Percentiles rank a stretch among this genome's conserved stretches.
Evolutionary conservation across 1,140 invertebrate genomes (phyloP).

Genomic region (Mercenaria mercenaria): DNA sequence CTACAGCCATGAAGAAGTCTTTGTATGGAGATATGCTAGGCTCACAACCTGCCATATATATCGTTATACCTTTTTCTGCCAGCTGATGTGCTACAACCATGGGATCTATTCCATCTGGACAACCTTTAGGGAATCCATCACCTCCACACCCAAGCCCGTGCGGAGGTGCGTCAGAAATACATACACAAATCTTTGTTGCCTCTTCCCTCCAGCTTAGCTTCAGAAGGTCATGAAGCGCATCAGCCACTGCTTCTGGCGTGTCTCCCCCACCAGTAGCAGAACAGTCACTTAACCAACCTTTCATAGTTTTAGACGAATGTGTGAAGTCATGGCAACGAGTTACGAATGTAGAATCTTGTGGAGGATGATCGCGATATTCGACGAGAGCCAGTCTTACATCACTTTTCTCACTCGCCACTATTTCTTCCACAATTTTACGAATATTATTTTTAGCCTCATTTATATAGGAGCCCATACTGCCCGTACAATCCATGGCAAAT

Average conservation of each 20-base stretch:
- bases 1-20: conserved; percentile 77
- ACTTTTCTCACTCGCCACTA: conserved; percentile 77
- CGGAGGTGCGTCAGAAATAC: conserved; percentile 82
- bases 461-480: conserved; percentile 82
- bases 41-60: conserved; percentile 79
- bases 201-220: conserved; percentile 79
- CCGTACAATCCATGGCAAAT: conserved; percentile 83
- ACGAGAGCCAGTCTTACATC: conserved; percentile 80
- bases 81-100: conserved; percentile 69
- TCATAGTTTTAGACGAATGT: conserved; percentile 74
- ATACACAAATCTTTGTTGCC: conserved; percentile 81
- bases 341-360: conserved; percentile 77
- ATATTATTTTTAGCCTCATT: conserved; percentile 76
- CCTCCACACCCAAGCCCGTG: conserved; percentile 74
- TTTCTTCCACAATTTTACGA: conserved; percentile 78
- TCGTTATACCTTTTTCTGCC: conserved; percentile 74
- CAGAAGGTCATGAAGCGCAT: conserved; percentile 78
- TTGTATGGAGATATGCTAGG: conserved; percentile 74
- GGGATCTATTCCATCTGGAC: conserved; percentile 76
- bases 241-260: conserved; percentile 81
- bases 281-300: conserved; percentile 76
- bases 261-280: conserved; percentile 80
- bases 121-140: conserved; percentile 76
- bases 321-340: conserved; percentile 82
- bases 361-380: conserved; percentile 82